Percentiles rank a stretch among this genome's conserved stretches.
Conservation (phyloP, 2,888 invertebrate genomes). For the Dynastes hyllus region DNA sequence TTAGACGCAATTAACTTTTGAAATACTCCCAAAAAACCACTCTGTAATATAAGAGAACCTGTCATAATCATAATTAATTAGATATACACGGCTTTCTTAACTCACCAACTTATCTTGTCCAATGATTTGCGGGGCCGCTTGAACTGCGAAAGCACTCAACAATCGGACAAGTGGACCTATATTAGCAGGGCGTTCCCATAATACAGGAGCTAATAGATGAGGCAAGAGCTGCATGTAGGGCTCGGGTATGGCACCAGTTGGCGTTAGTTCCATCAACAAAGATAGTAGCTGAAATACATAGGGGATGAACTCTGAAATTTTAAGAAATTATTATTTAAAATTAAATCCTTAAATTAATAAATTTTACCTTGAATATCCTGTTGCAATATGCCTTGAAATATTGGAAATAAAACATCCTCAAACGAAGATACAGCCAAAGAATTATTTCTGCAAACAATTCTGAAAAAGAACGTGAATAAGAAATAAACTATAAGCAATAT, state of each 20-base stretch:
- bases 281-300: slow-evolving; percentile 99
- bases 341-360: not conserved
- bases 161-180: slow-evolving; percentile 95
- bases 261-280: slow-evolving; percentile 84
- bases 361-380: slow-evolving; percentile 90
- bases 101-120: slow-evolving; percentile 82
- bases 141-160: slow-evolving; percentile 88
- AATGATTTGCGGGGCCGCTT: slow-evolving; percentile 81
- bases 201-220: slow-evolving; percentile 88
- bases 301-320: slow-evolving; percentile 90
- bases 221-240: slow-evolving; percentile 93
- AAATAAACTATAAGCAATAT: slow-evolving; percentile 14
- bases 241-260: slow-evolving; percentile 78
- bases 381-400: slow-evolving; percentile 95
- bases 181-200: slow-evolving; percentile 97
- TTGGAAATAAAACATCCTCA: slow-evolving; percentile 94
- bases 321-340: not conserved
- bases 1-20: slow-evolving; percentile 97
- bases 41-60: slow-evolving; percentile 69
- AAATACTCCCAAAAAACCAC: slow-evolving; percentile 92
- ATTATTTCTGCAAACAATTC: slow-evolving; percentile 89
- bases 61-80: not conserved
- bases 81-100: slow-evolving; percentile 47
- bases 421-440: slow-evolving; percentile 88
- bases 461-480: slow-evolving; percentile 65